A percentile compares a stretch with the other conserved stretches of the same genome.
phyloP scores from a whole-genome alignment of 2,113 vertebrate species.

The Numenius arquata region DNA sequence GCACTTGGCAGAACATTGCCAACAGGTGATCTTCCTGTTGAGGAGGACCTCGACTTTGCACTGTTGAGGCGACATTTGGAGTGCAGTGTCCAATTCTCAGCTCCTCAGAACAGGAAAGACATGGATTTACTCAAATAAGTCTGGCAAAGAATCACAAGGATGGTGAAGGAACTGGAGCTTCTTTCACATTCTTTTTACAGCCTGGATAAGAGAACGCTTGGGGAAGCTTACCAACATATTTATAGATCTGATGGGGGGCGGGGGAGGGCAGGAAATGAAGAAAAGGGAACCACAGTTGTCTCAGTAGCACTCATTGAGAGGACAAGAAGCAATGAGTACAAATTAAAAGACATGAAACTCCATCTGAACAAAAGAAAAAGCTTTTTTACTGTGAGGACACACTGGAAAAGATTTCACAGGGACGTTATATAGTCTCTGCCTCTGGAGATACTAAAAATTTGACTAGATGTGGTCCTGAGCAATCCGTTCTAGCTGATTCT shows the following conservation, averaged over 20 bases:
- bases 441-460: neutral
- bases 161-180: neutral
- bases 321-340: neutral
- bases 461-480: neutral
- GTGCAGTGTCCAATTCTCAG: neutral
- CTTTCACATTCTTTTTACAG: neutral
- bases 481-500: neutral
- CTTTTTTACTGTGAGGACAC: neutral
- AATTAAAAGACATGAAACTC: neutral
- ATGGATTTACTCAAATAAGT: neutral
- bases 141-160: neutral
- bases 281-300: neutral
- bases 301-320: neutral
- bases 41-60: neutral
- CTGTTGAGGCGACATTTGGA: neutral
- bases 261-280: too few relatives aligned
- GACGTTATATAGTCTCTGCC: neutral
- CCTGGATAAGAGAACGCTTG: neutral
- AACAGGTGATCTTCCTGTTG: neutral
- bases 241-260: neutral
- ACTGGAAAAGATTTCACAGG: neutral
- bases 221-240: neutral
- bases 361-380: neutral
- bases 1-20: neutral
- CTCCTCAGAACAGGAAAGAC: neutral